Percentiles rank a stretch among this genome's conserved stretches.
Evolutionary conservation across 2,888 invertebrate genomes (phyloP).

Genomic region (Lasioglossum oenotherae): DNA sequence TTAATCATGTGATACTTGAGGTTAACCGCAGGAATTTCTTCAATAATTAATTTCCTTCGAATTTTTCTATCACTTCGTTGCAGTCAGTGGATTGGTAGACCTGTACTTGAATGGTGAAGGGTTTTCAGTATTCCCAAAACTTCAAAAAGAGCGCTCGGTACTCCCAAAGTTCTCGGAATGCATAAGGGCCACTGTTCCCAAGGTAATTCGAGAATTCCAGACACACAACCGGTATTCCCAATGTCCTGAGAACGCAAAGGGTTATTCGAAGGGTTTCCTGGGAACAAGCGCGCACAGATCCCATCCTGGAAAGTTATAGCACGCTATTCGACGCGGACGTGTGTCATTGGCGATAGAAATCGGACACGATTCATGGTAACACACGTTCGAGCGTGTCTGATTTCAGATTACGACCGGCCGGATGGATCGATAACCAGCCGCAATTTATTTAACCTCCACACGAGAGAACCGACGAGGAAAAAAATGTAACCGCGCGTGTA

Average conservation of each 20-base stretch:
- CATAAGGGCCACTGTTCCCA: neutral
- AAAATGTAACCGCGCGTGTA: slow-evolving; percentile 9
- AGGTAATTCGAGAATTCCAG: no score
- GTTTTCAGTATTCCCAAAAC: neutral
- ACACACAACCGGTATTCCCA: neutral
- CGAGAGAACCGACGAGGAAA: neutral
- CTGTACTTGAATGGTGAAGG: neutral
- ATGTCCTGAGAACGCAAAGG: neutral
- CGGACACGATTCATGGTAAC: slow-evolving; percentile 46
- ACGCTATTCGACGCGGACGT: neutral
- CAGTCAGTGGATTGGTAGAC: no score
- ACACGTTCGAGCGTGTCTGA: slow-evolving; percentile 38
- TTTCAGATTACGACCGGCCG: slow-evolving; percentile 46
- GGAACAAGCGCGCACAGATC: neutral
- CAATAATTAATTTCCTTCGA: neutral
- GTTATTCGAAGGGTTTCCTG: neutral
- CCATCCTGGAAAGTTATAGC: neutral
- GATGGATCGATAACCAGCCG: slow-evolving; percentile 46
- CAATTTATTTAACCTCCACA: slow-evolving; percentile 52
- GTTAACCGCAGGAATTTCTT: neutral
- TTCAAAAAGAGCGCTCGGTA: neutral
- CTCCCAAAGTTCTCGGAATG: neutral
- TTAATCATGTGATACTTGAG: neutral
- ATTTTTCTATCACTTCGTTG: neutral
- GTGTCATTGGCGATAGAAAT: slow-evolving; percentile 36